These are phyloP conservation scores for Montipora capitata DNA, from an alignment of 92 coral and sea anemone genomes.

Conservation along the genomic window DNA sequence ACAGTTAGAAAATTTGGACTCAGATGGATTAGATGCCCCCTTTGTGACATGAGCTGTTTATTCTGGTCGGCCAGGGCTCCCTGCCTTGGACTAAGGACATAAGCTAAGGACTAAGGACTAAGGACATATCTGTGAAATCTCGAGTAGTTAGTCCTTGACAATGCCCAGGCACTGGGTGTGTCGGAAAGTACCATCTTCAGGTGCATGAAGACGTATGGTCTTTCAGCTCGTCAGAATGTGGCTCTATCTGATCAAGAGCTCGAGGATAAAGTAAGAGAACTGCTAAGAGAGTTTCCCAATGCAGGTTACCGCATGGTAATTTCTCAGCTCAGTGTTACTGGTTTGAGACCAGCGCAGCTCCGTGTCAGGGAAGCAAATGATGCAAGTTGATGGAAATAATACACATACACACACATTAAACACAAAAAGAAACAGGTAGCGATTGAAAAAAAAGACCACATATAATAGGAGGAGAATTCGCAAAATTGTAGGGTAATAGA, in stretches of 20 bases:
- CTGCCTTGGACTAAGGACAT: slow-evolving; percentile 44
- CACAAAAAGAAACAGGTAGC: too few relatives aligned
- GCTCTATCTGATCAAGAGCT: slow-evolving; percentile 71
- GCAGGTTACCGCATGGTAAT: too few relatives aligned
- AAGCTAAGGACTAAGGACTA: slow-evolving; percentile 29
- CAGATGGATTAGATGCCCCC: slow-evolving; percentile 59
- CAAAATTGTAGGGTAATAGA: too few relatives aligned
- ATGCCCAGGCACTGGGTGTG: too few relatives aligned
- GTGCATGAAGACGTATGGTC: too few relatives aligned
- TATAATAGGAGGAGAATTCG: too few relatives aligned
- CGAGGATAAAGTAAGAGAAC: slow-evolving; percentile 58
- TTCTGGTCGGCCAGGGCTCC: slow-evolving; percentile 57
- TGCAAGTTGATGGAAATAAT: too few relatives aligned
- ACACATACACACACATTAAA: too few relatives aligned
- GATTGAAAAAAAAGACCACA: too few relatives aligned
- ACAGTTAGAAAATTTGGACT: slow-evolving; percentile 54
- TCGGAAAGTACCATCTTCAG: too few relatives aligned
- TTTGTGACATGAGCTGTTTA: slow-evolving; percentile 37
- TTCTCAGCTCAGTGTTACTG: too few relatives aligned
- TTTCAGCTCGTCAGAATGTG: slow-evolving; percentile 26
- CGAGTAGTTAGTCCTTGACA: slow-evolving; percentile 54
- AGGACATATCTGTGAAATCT: slow-evolving; percentile 37
- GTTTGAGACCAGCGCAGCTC: too few relatives aligned
- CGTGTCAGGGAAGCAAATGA: slow-evolving; percentile 73
- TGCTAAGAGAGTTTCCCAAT: slow-evolving; percentile 59